Conservation (phyloP, 2,113 vertebrate species). For the Loxodonta africana region DNA sequence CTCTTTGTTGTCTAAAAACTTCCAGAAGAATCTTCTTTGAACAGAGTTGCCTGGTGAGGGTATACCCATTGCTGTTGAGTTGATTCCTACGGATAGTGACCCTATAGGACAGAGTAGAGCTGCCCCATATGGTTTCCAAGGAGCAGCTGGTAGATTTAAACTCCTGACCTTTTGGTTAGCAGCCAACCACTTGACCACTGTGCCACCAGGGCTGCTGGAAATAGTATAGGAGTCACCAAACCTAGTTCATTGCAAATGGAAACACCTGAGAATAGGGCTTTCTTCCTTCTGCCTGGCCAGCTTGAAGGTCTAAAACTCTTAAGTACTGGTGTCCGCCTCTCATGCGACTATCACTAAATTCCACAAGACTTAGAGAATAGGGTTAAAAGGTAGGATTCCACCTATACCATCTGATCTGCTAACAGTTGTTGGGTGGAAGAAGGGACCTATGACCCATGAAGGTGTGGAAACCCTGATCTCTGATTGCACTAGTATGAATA, state of each 20-base stretch:
- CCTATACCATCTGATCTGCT: neutral
- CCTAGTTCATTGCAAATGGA: neutral
- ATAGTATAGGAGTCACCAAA: neutral
- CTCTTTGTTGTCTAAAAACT: slow-evolving; percentile 33
- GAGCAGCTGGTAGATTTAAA: too few relatives aligned
- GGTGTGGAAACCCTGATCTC: neutral
- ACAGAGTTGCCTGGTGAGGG: neutral
- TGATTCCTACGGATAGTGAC: too few relatives aligned
- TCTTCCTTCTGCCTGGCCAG: neutral
- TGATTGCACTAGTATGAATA: neutral
- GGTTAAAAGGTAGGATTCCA: neutral
- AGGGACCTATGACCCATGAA: neutral
- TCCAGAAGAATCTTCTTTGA: slow-evolving; percentile 43
- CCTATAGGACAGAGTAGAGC: too few relatives aligned
- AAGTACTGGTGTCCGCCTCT: neutral
- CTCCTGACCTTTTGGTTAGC: too few relatives aligned
- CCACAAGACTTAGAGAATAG: neutral
- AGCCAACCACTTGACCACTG: too few relatives aligned
- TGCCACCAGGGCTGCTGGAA: neutral
- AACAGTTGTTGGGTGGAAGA: neutral
- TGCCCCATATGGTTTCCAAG: too few relatives aligned
- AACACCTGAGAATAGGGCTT: slow-evolving; percentile 18
- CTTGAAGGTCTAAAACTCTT: neutral
- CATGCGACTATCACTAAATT: slow-evolving; percentile 37
- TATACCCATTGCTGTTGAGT: neutral